A percentile compares a stretch with the other conserved stretches of the same genome.
Conservation (phyloP, 2,888 invertebrate species). For the Phasia obesa region DNA sequence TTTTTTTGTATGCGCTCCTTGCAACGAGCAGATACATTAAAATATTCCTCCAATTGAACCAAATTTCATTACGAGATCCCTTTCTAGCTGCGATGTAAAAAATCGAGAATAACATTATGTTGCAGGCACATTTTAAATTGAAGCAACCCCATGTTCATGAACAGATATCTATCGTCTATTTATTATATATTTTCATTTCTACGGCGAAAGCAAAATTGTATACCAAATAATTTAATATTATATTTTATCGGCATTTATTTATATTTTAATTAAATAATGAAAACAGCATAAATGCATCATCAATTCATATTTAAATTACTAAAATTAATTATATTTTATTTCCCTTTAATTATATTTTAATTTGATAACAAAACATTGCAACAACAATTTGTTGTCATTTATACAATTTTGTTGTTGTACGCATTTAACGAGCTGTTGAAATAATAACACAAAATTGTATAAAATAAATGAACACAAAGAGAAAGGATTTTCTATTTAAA, state of each 20-base stretch:
- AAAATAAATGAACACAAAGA: constrained; percentile 37
- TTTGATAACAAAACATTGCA: constrained; percentile 12
- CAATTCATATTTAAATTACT: not conserved
- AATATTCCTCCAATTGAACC: too few species aligned
- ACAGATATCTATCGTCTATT: too few species aligned
- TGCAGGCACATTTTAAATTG: too few species aligned
- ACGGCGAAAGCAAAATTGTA: not conserved
- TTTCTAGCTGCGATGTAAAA: too few species aligned
- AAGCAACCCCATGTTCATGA: too few species aligned
- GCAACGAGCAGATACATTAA: too few species aligned
- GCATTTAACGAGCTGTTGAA: constrained; percentile 14
- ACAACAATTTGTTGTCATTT: constrained; percentile 37
- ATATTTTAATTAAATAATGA: constrained; percentile 31
- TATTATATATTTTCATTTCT: not conserved
- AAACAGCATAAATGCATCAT: constrained; percentile 25
- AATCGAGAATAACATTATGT: too few species aligned
- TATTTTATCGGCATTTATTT: not conserved
- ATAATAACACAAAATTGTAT: constrained; percentile 39
- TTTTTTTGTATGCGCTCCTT: too few species aligned
- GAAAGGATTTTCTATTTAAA: constrained; percentile 38
- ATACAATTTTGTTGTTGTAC: constrained; percentile 50
- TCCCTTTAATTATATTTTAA: constrained; percentile 12
- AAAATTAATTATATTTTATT: constrained; percentile 26
- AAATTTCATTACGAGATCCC: too few species aligned
- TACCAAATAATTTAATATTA: not conserved